Evolutionary conservation across 2,797 vertebrate genomes (phyloP), one percentile per base, ranked within the genome.

Genomic region (Lagorchestes hirsutus): DNA sequence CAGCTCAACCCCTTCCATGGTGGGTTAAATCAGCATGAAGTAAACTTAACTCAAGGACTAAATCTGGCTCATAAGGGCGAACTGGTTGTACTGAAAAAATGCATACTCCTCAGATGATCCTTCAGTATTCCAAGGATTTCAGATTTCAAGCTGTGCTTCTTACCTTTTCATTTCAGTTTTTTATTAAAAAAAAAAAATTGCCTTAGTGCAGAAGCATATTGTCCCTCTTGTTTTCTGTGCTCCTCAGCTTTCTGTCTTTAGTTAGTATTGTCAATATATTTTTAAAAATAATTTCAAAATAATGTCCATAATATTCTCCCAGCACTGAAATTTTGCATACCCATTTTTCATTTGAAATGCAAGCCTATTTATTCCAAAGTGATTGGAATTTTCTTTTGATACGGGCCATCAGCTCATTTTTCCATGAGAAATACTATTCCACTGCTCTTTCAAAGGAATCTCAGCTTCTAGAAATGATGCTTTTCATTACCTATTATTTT

Each of bases 401-500:
- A 98, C 97, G 96, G 99, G 99, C 99, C 99, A 99, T 99, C 99
- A 99, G 99, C 99, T 99, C 99, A 98, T 98, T 99, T 99, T 98
- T 99, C 99, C 98, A 97, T 98, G 98, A 98, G 96, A 98, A 98
- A 97, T 97, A 98, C 98, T 98, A 97, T 96, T 98, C 97, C 97
- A 95, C 97, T 97, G 97, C 94, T 98, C 95, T 94, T 95, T 92
- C 94, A 92, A 93, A 97, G 97, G 93, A 92, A 97, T 90, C 96
- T 93, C 62, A 94, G 93, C 96, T 96, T 90, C 67, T 55, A 98
- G 95, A 96, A 95, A 97, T 74, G 11, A 93, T 91, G 90, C 95
- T 97, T 98, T 93, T n/a, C 12, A 96, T 97, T 97, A 92, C 98
- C n/a, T 54, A n/a, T 98, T 97, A 95, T 97, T 93, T 91, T 95